phyloP scores from a whole-genome alignment of 2,888 invertebrate genomes.

The Proisotoma minuta region DNA sequence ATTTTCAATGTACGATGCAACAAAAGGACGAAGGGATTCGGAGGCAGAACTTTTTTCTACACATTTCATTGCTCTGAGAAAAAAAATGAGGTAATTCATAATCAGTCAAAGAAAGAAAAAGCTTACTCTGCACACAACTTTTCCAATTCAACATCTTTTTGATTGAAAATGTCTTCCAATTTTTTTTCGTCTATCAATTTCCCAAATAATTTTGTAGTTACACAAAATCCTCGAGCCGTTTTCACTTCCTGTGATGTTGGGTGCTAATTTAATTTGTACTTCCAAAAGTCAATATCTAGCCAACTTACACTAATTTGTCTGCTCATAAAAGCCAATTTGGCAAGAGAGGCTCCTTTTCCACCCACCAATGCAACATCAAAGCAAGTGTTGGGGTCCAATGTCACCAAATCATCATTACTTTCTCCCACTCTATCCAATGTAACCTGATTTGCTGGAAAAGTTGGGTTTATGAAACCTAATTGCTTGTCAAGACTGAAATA shows the following conservation, averaged over 20 bases:
- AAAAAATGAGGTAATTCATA: constrained; percentile 17
- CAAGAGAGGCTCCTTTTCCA: constrained; percentile 74
- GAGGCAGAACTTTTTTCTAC: constrained; percentile 44
- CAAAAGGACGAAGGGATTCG: constrained; percentile 49
- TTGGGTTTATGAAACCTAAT: not conserved
- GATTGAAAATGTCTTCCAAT: constrained; percentile 54
- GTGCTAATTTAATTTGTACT: too few relatives aligned
- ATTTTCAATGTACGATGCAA: constrained; percentile 19
- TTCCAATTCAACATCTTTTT: constrained; percentile 52
- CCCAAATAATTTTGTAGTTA: constrained; percentile 62
- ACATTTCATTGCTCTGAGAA: constrained; percentile 53
- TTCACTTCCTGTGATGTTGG: constrained; percentile 51
- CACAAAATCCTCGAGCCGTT: constrained; percentile 67
- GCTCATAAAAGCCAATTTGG: constrained; percentile 56
- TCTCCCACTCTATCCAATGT: not conserved
- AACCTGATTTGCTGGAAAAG: not conserved
- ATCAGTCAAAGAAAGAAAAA: not conserved
- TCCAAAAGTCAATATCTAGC: too few relatives aligned
- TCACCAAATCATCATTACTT: not conserved
- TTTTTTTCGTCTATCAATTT: constrained; percentile 57
- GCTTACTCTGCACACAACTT: constrained; percentile 55
- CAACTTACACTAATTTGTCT: constrained; percentile 31
- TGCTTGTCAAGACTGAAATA: too few relatives aligned
- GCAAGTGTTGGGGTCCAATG: constrained; percentile 47
- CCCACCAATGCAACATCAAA: constrained; percentile 62